Evolutionary conservation across 2,797 vertebrate genomes (phyloP), one percentile per base, ranked within the genome.

Genomic region (Cuniculus paca): DNA sequence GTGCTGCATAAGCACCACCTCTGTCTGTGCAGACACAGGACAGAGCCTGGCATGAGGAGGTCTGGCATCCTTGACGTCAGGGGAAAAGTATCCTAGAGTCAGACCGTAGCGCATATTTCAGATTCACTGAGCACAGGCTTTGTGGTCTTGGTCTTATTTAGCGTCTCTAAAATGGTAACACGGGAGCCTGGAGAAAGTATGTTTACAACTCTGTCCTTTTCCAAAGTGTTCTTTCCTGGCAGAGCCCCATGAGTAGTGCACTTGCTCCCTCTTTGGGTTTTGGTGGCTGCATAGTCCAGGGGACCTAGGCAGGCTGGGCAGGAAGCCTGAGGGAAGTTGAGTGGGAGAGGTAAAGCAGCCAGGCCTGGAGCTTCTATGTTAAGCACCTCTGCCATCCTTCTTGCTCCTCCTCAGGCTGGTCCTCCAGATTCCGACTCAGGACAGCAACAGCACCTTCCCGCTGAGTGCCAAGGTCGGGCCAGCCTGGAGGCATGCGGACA

Each of bases 401-500:
- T 24, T 20, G 14, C 8, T n/a, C 60, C 14, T 70, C 65, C 65
- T 72, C 97, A 98, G 98, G 94, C 81, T 98, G 97, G 58, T 99
- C 45, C 54, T 98, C 89, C 80, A 96, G 12, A 94, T 98, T 3
- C 39, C 97, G 48, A 97, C 93, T 0, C 74, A 97, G 48, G 97
- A 98, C 54, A 93, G 91, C 22, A 48, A 48, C 50, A 93, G 98
- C 16, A 36, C 88, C 52, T 68, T 95, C 52, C 94, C 84, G 4
- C 95, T 96, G 0, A 97, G 96, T n/a, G 13, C 98, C 95, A 88
- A 75, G 1, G 98, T 98, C 16, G 98, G 99, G 9, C 97, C 70
- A 95, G 90, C 0, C 93, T 98, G 19, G 52, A 98, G 58, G 91
- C 84, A 14, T 98, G 98, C 86, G 83, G 90, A 48, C 94, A 36